Evolutionary conservation across 2,888 invertebrate genomes (phyloP).

Genomic region (Anaspis maculata): DNA sequence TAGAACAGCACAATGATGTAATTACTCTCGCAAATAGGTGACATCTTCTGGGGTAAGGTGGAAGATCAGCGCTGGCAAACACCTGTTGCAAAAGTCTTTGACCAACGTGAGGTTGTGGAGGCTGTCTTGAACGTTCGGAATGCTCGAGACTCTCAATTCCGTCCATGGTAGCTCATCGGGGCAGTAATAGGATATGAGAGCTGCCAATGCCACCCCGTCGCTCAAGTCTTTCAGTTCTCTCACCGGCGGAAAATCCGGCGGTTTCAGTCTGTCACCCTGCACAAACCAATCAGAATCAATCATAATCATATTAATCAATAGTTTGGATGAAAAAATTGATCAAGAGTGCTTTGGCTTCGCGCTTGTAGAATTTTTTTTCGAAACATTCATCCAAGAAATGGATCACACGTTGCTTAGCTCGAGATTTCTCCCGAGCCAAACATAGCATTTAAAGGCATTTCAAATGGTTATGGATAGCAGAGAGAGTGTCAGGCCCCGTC

Average conservation of each 20-base stretch:
- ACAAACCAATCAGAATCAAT: too few species aligned
- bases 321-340: too few species aligned
- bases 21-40: slow-evolving; percentile 83
- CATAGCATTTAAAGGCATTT: too few species aligned
- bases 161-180: slow-evolving; percentile 67
- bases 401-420: too few species aligned
- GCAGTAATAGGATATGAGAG: slow-evolving; percentile 86
- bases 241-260: slow-evolving; percentile 57
- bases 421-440: too few species aligned
- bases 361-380: too few species aligned
- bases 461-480: too few species aligned
- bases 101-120: slow-evolving; percentile 86
- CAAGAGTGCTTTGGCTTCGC: too few species aligned
- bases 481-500: too few species aligned
- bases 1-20: too few species aligned
- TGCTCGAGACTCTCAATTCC: slow-evolving; percentile 54
- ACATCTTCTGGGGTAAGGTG: slow-evolving; percentile 95
- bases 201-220: slow-evolving; percentile 84
- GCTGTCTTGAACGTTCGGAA: slow-evolving; percentile 79
- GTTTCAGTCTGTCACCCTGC: slow-evolving; percentile 50
- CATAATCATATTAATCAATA: too few species aligned
- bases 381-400: too few species aligned
- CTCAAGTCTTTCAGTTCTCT: slow-evolving; percentile 80
- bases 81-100: slow-evolving; percentile 74
- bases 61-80: slow-evolving; percentile 82